A percentile compares a stretch with the other conserved stretches of the same genome.
Evolutionary conservation across 2,797 vertebrate genomes (phyloP).

Genomic region (Iguana delicatissima): DNA sequence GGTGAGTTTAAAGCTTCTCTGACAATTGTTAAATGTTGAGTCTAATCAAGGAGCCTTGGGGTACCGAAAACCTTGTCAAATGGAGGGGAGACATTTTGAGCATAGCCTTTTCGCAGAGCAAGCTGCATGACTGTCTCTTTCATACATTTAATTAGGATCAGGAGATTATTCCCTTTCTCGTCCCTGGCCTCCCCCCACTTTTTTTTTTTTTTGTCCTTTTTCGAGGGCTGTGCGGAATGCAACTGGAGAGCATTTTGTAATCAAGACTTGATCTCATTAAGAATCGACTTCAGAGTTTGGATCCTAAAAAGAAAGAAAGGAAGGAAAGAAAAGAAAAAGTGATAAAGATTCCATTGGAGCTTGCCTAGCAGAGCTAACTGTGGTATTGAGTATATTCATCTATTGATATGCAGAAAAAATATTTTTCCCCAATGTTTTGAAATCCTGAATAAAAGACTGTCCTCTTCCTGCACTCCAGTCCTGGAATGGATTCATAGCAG

Average conservation of each 20-base stretch:
- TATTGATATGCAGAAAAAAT: neutral
- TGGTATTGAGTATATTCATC: conserved; percentile 21
- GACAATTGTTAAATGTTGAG: conserved; percentile 63
- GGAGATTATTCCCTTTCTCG: conserved; percentile 51
- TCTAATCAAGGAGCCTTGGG: conserved; percentile 54
- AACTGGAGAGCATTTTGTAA: conserved; percentile 73
- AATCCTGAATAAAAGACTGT: conserved; percentile 57
- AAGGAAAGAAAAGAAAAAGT: conserved; percentile 44
- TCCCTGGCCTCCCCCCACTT: neutral
- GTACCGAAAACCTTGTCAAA: conserved; percentile 16
- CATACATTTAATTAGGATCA: conserved; percentile 75
- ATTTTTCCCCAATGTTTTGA: conserved; percentile 54
- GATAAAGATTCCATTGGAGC: conserved; percentile 63
- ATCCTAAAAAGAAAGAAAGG: conserved; percentile 56
- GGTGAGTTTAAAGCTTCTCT: conserved; percentile 58
- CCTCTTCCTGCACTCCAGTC: neutral
- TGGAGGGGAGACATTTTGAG: conserved; percentile 54
- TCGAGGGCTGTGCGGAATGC: conserved; percentile 31
- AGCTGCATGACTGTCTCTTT: conserved; percentile 72
- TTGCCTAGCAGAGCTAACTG: conserved; percentile 34
- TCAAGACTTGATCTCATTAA: conserved; percentile 77
- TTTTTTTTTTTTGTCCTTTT: conserved; percentile 25
- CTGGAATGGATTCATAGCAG: conserved; percentile 29
- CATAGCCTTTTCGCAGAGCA: conserved; percentile 41
- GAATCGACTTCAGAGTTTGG: conserved; percentile 68